Conservation (phyloP, 1,140 invertebrate genomes). For the Octopus sinensis region DNA sequence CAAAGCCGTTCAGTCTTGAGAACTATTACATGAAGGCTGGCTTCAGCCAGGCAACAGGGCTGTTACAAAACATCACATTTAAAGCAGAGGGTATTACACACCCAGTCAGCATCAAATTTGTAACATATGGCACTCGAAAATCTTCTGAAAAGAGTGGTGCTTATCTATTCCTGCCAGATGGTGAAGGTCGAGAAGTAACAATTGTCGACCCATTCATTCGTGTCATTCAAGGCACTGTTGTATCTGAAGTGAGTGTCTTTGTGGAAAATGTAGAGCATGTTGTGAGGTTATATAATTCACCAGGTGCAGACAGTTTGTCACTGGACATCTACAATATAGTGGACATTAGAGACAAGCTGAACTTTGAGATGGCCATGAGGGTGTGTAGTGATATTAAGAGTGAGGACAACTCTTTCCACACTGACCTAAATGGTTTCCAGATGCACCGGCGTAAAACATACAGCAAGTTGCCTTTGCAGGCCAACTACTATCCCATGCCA, state of each 20-base stretch:
- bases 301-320: slow-evolving; percentile 64
- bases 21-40: slow-evolving; percentile 64
- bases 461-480: slow-evolving; percentile 87
- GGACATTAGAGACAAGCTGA: slow-evolving; percentile 72
- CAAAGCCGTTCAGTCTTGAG: slow-evolving; percentile 65
- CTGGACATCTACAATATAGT: slow-evolving; percentile 74
- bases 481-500: slow-evolving; percentile 92
- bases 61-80: slow-evolving; percentile 41
- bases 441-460: slow-evolving; percentile 81
- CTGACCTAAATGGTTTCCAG: slow-evolving; percentile 92
- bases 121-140: slow-evolving; percentile 61
- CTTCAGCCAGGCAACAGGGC: slow-evolving; percentile 64
- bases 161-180: slow-evolving; percentile 93
- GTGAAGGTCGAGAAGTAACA: slow-evolving; percentile 52
- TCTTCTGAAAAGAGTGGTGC: slow-evolving; percentile 75
- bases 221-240: slow-evolving; percentile 68
- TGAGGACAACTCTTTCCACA: slow-evolving; percentile 70
- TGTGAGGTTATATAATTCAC: slow-evolving; percentile 67
- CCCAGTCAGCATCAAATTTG: slow-evolving; percentile 68
- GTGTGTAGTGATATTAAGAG: slow-evolving; percentile 75
- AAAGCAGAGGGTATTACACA: slow-evolving; percentile 31
- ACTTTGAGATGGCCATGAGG: slow-evolving; percentile 88
- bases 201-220: slow-evolving; percentile 60
- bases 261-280: slow-evolving; percentile 71
- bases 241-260: slow-evolving; percentile 71